Base-by-base conservation (phyloP, 2,888 invertebrate species). In the Dicyrtomina minuta region DNA sequence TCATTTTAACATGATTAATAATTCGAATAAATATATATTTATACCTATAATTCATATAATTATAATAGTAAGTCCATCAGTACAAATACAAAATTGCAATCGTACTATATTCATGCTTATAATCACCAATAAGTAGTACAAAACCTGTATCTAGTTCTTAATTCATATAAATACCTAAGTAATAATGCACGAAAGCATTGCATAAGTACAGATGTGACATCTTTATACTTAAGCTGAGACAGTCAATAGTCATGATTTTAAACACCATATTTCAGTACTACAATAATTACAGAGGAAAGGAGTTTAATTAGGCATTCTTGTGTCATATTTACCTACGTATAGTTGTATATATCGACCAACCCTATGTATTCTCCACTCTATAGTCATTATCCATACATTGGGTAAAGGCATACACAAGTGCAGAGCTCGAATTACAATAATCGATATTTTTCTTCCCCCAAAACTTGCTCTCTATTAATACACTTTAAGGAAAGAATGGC, bases 321-420 rank as follows among this genome's bases (percentile, higher is more conserved):
- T 33, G 33, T 33, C 33, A 33, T 33, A 33, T 33, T 33, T 33
- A 33, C 3, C 8, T 33, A 33, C 33, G 33, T 33, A 33, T 33
- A 33, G 33, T 33, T 5, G 3, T 33, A 33, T 33, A 33, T 8
- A 5, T 33, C 8, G 33, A 33, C 33, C 33, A 3, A 33, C 33
- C 33, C n/a, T n/a, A n/a, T n/a, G 33, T 33, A 3, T 33, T 8
- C 33, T 3, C 33, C 33, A 5, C 33, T 33, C 33, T 33, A 33
- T 5, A 46, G 46, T 46, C 15, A 51, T 51, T 51, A 20, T 51
- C 33, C 33, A 8, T 33, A 33, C 8, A 68, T n/a, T n/a, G 41
- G 39, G 51, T 51, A 51, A 64, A 64, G 51, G 64, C 64, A 65
- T 65, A 33, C 65, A 65, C 39, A 55, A 65, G 65, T 65, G 55